Evolutionary conservation across 2,113 vertebrate species (phyloP).

Genomic region (Bambusicola thoracicus): DNA sequence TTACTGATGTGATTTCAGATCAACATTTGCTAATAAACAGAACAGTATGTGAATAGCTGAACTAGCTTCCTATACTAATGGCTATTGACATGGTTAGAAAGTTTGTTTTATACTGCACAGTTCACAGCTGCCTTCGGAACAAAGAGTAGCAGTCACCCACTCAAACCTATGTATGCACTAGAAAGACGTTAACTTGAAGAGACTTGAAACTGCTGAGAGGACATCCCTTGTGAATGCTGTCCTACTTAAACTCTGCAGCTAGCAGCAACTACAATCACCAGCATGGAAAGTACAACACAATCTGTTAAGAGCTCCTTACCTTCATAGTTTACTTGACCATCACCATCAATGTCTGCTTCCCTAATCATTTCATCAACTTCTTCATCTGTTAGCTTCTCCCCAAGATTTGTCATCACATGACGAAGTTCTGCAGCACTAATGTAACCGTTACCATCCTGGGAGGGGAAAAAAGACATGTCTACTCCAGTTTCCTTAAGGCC

Average conservation of each 20-base stretch:
- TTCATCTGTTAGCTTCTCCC: conserved; percentile 98
- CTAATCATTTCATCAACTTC: conserved; percentile 99
- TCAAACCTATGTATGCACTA: neutral
- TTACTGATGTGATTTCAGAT: neutral
- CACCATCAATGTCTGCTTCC: conserved; percentile 99
- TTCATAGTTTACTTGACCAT: conserved; percentile 99
- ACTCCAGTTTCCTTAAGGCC: neutral
- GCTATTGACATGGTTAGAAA: neutral
- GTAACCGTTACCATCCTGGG: conserved; percentile 96
- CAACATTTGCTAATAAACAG: neutral
- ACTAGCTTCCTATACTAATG: neutral
- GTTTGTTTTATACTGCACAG: neutral
- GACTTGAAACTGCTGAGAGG: neutral
- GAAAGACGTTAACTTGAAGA: neutral
- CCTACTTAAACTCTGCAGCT: neutral
- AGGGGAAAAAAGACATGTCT: neutral
- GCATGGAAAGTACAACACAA: neutral
- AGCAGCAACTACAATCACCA: neutral
- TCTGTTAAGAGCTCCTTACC: conserved; percentile 74
- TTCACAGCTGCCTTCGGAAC: neutral
- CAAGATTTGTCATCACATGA: conserved; percentile 99
- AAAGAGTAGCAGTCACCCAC: neutral
- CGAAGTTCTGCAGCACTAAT: conserved; percentile 98
- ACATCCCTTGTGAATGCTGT: neutral
- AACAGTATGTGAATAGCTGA: neutral